Evolutionary conservation across 1,140 invertebrate genomes (phyloP), one percentile per base, ranked within the genome.

Genomic region (Drosophila suzukii): DNA sequence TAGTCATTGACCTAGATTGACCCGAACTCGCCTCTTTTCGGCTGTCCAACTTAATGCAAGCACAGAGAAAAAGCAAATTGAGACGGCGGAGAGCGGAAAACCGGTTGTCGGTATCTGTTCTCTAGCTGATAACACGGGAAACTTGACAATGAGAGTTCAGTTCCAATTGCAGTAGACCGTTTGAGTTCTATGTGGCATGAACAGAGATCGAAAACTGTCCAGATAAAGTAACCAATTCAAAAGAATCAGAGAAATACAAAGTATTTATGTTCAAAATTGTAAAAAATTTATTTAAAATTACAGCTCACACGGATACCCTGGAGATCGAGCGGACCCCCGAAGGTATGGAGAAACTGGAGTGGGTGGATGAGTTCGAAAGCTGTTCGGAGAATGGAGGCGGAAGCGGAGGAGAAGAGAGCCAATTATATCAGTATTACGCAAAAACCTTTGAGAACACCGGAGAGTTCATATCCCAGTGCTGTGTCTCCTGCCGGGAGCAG

Each of bases 321-420:
- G 93, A 93, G 61, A 93, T 94, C 39, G 93, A 93, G 13, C 75
- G 56, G 13, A 94, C 94, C 38, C 94, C 94, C 7, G 94, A 94
- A 60, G 94, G 93, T 13, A 94, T 94, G 94, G 94, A 94, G 54
- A 93, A 92, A 20, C 81, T 94, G 3, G 94, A 94, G 76, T 94
- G 94, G 94, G 94, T 94, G 54, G 92, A 93, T 61, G 94, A 94
- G 82, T 92, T 94, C 13, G 92, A 93, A 38, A 91, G 79, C 15
- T 72, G 70, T 15, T 50, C 75, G 2, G 78, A 82, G 12, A 61
- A 66, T 13, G 78, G 15, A 6, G 72, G 32, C 0, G 43, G 32
- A 0, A 34, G 39, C 2, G 47, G 51, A 7, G 68, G 49, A 15
- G 83, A 84, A 0, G 91, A 77, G 12, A 84, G 90, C 0, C 47